phyloP scores from a whole-genome alignment of 1,140 invertebrate species.

The Chrysoperla carnea region DNA sequence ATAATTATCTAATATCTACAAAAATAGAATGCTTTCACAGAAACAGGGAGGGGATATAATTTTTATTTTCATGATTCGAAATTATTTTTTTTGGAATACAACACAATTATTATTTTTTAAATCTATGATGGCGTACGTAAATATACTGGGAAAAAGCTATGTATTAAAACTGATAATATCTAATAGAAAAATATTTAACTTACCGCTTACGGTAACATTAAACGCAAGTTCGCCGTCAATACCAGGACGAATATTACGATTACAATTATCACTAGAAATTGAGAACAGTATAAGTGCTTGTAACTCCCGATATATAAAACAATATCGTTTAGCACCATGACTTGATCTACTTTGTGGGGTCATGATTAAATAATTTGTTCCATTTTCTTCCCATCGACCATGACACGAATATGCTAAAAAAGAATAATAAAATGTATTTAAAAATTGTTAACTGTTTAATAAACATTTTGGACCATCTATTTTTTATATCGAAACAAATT shows the following conservation, averaged over 20 bases:
- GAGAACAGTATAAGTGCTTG: constrained; percentile 26
- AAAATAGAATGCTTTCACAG: too few relatives aligned
- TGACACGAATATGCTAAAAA: constrained; percentile 68
- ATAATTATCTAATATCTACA: too few relatives aligned
- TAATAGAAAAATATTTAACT: constrained; percentile 5
- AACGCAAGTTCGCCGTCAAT: constrained; percentile 26
- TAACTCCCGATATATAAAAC: constrained; percentile 37
- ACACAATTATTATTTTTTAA: too few relatives aligned
- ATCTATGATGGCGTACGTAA: too few relatives aligned
- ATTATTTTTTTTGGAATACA: too few relatives aligned
- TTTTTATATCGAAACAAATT: not conserved
- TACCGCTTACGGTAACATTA: constrained; percentile 29
- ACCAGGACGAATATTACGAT: constrained; percentile 24
- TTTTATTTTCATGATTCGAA: too few relatives aligned
- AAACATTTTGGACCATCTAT: not conserved
- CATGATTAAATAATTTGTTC: constrained; percentile 57
- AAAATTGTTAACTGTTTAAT: too few relatives aligned
- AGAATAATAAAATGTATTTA: constrained; percentile 6
- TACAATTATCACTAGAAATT: constrained; percentile 33
- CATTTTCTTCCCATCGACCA: constrained; percentile 57
- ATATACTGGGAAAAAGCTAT: too few relatives aligned
- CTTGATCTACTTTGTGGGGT: constrained; percentile 41
- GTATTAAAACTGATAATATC: not conserved
- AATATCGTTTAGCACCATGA: constrained; percentile 34
- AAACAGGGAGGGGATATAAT: too few relatives aligned